Base-by-base conservation (phyloP, 2,113 vertebrate genomes). In the Riparia riparia region DNA sequence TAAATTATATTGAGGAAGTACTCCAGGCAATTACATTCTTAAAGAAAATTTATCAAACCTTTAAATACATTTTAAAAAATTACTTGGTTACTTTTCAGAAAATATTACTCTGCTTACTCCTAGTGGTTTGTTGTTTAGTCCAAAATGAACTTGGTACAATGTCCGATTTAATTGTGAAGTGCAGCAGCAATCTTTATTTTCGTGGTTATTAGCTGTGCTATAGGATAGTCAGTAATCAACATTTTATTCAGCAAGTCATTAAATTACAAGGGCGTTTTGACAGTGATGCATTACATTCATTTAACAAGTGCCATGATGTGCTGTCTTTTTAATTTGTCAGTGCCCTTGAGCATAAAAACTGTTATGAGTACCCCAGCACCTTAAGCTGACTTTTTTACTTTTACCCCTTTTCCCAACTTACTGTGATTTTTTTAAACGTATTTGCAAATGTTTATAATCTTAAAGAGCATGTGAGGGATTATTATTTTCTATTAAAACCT, bases 191-290 rank as follows among this genome's bases (percentile, higher is more conserved):
- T 65, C 58, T 70, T 70, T 60, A 68, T 74, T 94, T 86, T 90
- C 25, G 6, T 28, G 86, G 49, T 50, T 64, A 29, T 1, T 13
- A 81, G 41, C 49, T 86, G 49, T 90, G 41, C 64, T 90, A 3
- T 54, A 32, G 47, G 9, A 34, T 71, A 81, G 68, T 42, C 32
- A 71, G 31, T 68, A 81, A 94, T 93, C 51, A 80, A 63, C 28
- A 1, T 63, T 86, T 73, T 86, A 70, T 91, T 96, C 82, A 95
- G 83, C 81, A 90, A 93, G 63, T 95, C 82, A 96, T 92, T 97
- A 84, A 82, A 93, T 95, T 97, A 96, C 87, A 96, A 44, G 47
- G 92, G 51, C 58, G 32, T 94, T 97, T 96, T 95, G 95, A 95
- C 96, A 96, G 82, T 92, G 93, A 96, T 85, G 25, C 57, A 92